Conservation (phyloP, 1,140 invertebrate genomes). For the Drosophila bifasciata region DNA sequence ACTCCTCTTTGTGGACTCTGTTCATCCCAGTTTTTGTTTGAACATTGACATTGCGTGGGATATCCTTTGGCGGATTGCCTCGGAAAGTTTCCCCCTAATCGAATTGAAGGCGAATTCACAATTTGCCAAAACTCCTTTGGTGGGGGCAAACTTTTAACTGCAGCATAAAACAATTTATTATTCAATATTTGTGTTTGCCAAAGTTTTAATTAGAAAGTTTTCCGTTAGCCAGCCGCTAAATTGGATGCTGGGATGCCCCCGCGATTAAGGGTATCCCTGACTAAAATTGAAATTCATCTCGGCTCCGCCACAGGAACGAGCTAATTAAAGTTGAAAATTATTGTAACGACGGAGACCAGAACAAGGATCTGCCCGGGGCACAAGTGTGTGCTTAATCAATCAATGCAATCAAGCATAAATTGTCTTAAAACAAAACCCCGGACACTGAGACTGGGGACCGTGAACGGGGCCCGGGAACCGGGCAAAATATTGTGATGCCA, state of each 20-base stretch:
- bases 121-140: neutral
- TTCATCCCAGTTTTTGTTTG: slow-evolving; percentile 22
- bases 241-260: neutral
- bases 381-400: slow-evolving; percentile 77
- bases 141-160: slow-evolving; percentile 47
- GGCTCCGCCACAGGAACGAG: slow-evolving; percentile 26
- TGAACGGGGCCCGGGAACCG: neutral
- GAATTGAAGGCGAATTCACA: slow-evolving; percentile 32
- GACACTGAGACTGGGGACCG: too few species aligned
- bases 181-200: slow-evolving; percentile 63
- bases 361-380: slow-evolving; percentile 17
- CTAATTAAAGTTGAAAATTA: slow-evolving; percentile 56
- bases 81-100: slow-evolving; percentile 27
- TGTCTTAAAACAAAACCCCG: slow-evolving; percentile 74
- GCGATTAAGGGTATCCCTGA: neutral
- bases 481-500: slow-evolving; percentile 79
- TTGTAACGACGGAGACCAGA: slow-evolving; percentile 13
- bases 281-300: slow-evolving; percentile 36
- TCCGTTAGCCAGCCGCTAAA: slow-evolving; percentile 11
- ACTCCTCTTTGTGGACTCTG: slow-evolving; percentile 31
- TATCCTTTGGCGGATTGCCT: slow-evolving; percentile 2
- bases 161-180: slow-evolving; percentile 68
- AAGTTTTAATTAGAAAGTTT: slow-evolving; percentile 75
- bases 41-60: slow-evolving; percentile 55
- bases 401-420: slow-evolving; percentile 81